phyloP scores from a whole-genome alignment of 1,140 invertebrate genomes.

The Drosophila kohkoa region DNA sequence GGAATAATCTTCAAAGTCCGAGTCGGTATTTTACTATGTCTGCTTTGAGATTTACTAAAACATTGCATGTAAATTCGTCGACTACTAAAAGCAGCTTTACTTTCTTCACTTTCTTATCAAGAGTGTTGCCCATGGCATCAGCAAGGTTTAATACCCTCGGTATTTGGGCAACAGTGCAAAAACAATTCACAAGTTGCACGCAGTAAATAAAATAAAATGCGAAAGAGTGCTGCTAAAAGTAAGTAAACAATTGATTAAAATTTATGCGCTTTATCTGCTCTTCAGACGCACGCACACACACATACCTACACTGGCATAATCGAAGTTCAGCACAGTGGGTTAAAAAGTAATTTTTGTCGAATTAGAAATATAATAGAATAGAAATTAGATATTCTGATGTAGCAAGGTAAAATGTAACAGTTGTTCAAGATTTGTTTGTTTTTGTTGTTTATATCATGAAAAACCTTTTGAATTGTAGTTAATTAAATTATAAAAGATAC shows the following conservation, averaged over 20 bases:
- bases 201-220: constrained; percentile 73
- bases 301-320: constrained; percentile 14
- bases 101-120: constrained; percentile 16
- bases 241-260: constrained; percentile 80
- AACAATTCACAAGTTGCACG: constrained; percentile 54
- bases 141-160: constrained; percentile 24
- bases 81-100: neutral
- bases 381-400: too few relatives aligned
- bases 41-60: too few relatives aligned
- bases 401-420: too few relatives aligned
- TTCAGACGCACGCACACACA: constrained; percentile 23
- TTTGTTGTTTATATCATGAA: too few relatives aligned
- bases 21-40: too few relatives aligned
- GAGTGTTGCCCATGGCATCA: constrained; percentile 5
- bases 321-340: constrained; percentile 33
- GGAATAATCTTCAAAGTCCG: too few relatives aligned
- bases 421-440: too few relatives aligned
- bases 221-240: constrained; percentile 71
- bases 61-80: neutral
- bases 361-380: too few relatives aligned
- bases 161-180: constrained; percentile 53
- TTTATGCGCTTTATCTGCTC: constrained; percentile 62
- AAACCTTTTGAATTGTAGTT: too few relatives aligned
- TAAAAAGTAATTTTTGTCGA: too few relatives aligned
- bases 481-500: too few relatives aligned